Evolutionary conservation across 35 echinoderm and acorn worm species (phyloP), one percentile per base, ranked within the genome.

Genomic region (Heliocidaris erythrogramma): DNA sequence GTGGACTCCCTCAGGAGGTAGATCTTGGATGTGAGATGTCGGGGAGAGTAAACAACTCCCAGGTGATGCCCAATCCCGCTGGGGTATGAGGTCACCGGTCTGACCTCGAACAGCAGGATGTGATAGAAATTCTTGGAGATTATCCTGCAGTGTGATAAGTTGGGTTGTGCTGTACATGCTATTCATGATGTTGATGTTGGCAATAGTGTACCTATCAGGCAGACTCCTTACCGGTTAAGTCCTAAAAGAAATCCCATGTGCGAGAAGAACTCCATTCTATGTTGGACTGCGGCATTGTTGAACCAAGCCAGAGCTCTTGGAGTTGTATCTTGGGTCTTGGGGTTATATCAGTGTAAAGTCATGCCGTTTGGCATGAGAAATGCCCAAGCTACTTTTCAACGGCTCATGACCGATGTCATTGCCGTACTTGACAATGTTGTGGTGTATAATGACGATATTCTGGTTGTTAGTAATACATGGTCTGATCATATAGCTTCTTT

Each of bases 341-440:
- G 97, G 24, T 42, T 96, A 52, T 96, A 88, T 88, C 49, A 95
- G 29, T 98, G 93, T 78, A 95, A 90, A 14, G 96, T 95, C 1
- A 96, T 98, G 97, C 95, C 97, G 30, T 98, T 98, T 60, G 97
- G 97, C 5, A 93, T 98, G 87, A 95, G 92, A 50, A 98, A 98
- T 59, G 96, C 96, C 30, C 94, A 94, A 1, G 95, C 97, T 21
- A 96, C 95, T 2, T 96, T 96, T 60, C 91, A 96, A 56, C 9
- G 85, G 31, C 30, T 96, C 10, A 56, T 97, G 21, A 94, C 93
- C 48, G 32, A 86, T 35, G 17, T 96, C 85, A 90, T 94, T 30
- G 12, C 71, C 31, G 61, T 49, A 13, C 31, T 96, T 48, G 85
- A 93, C 5, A 52, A 17, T 52, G 85, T 92, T 31, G 90, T 32